Evolutionary conservation across 2,888 invertebrate species (phyloP).

Genomic region (Seladonia tumulorum): DNA sequence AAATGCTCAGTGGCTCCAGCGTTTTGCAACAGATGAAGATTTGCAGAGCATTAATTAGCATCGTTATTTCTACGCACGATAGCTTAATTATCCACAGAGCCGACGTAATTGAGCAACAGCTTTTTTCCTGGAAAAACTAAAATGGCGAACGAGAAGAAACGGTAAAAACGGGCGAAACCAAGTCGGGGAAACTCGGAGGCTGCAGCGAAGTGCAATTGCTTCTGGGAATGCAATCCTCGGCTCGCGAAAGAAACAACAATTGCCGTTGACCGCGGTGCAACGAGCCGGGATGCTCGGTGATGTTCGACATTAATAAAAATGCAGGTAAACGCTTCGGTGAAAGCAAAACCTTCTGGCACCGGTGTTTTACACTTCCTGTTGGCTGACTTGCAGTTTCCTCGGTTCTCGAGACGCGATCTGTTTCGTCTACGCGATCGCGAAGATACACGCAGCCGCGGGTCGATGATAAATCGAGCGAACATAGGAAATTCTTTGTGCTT

Average conservation of each 20-base stretch:
- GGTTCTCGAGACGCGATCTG: background rate
- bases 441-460: background rate
- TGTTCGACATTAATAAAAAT: constrained; percentile 58
- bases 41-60: background rate
- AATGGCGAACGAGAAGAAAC: background rate
- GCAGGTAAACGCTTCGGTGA: constrained; percentile 42
- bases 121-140: background rate
- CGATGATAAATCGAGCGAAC: constrained; percentile 1
- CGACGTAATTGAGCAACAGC: background rate
- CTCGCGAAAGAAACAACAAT: constrained; percentile 64
- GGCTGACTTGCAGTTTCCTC: constrained; percentile 32
- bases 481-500: background rate
- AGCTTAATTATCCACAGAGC: background rate
- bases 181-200: constrained; percentile 47
- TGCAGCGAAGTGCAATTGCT: constrained; percentile 60
- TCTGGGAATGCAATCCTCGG: constrained; percentile 69
- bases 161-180: constrained; percentile 42
- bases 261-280: constrained; percentile 37
- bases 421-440: background rate
- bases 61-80: background rate
- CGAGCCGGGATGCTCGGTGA: constrained; percentile 27
- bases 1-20: background rate
- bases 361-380: constrained; percentile 37
- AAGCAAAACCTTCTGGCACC: constrained; percentile 21
- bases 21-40: background rate